Conservation (phyloP, 1,140 invertebrate genomes). For the Ceratitis capitata region DNA sequence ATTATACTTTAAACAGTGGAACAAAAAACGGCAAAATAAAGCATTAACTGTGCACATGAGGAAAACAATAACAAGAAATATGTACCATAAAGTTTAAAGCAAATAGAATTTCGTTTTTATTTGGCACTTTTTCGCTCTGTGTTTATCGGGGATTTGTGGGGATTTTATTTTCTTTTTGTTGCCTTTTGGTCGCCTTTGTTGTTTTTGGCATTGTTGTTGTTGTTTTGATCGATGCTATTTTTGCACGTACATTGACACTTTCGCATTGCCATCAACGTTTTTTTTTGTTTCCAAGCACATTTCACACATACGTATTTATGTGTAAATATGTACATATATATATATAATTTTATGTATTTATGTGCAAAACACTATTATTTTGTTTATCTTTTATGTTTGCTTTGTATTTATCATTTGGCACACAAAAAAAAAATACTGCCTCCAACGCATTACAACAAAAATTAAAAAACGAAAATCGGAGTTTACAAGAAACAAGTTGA, state of each 20-base stretch:
- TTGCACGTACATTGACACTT: slow-evolving; percentile 13
- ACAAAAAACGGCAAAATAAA: background rate
- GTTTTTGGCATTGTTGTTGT: background rate
- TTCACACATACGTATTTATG: background rate
- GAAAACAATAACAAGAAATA: background rate
- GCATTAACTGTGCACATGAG: background rate
- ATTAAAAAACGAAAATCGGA: background rate
- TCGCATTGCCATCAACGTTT: background rate
- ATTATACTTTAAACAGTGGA: background rate
- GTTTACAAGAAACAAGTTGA: background rate
- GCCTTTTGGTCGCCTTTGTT: background rate
- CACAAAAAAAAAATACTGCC: background rate
- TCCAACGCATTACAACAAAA: background rate
- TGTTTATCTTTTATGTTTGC: background rate
- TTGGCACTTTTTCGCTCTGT: background rate
- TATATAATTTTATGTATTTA: background rate
- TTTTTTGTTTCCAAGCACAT: background rate
- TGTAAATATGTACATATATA: background rate
- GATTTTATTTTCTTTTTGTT: background rate
- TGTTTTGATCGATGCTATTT: background rate
- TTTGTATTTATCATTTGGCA: background rate
- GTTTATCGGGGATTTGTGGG: background rate
- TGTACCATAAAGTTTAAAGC: background rate
- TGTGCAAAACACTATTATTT: background rate
- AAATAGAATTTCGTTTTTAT: background rate